Evolutionary conservation across 2,888 invertebrate species (phyloP), one percentile per base, ranked within the genome.

Genomic region (Epinotia nisella): DNA sequence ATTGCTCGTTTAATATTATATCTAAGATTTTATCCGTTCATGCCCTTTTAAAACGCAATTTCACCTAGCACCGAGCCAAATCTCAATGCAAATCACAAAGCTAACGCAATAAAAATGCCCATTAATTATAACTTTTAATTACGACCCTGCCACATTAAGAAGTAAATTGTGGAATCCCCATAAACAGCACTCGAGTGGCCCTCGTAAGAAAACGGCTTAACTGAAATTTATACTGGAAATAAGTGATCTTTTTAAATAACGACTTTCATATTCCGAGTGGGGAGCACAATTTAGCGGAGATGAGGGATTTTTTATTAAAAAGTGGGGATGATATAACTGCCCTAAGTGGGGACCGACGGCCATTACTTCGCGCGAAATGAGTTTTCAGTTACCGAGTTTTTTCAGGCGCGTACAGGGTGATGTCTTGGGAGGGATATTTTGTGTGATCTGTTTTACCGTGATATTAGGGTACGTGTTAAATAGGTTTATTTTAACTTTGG

Each of bases 161-260:
- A 81, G 82, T 79, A 83, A 82, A 82, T 85, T 82, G 87, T 86
- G 86, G 86, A 85, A 84, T 83, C 80, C 77, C 82, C 76, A 76
- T 70, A 91, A 91, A 89, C 74, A 80, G 80, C 78, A 84, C 82
- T 80, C 78, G 76, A 87, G 85, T 87, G 88, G 83, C 80, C 78
- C 83, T 83, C 80, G 78, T 80, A 79, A 80, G 82, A 81, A 84
- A 82, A 81, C 81, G 83, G 88, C 88, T 92, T 89, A 87, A 89
- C 85, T 89, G 83, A 90, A 91, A 92, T 93, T 93, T 93, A 93
- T 91, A 90, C 90, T 84, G 87, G 61, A 92, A 93, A 93, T 93
- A 93, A 86, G 91, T 90, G 87, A 89, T 90, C 89, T 90, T 92
- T 91, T 92, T 90, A 92, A 93, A 92, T 93, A 93, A 93, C 89